Percentiles rank a stretch among this genome's conserved stretches.
Conservation (phyloP, 2,888 invertebrate species). For the Automeris io region DNA sequence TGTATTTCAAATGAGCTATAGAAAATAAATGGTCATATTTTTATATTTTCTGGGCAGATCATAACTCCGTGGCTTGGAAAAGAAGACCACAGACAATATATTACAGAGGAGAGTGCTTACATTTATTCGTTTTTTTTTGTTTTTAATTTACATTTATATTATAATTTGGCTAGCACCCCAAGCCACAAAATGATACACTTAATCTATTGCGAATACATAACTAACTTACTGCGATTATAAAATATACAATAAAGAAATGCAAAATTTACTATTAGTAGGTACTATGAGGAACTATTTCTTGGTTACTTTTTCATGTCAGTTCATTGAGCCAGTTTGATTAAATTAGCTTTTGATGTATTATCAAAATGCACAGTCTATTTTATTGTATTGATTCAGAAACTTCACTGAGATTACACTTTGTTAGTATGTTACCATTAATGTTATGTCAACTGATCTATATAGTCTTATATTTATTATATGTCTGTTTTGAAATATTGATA, state of each 20-base stretch:
- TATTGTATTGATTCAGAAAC: constrained; percentile 42
- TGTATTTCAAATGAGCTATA: neutral
- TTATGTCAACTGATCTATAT: constrained; percentile 25
- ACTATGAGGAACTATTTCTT: constrained; percentile 76
- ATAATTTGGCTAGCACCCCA: neutral
- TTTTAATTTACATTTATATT: neutral
- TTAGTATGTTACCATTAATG: constrained; percentile 27
- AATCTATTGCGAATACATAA: constrained; percentile 56
- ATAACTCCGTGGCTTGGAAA: constrained; percentile 2
- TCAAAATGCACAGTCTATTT: constrained; percentile 69
- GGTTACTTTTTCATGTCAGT: constrained; percentile 56
- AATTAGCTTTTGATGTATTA: constrained; percentile 64
- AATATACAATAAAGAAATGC: constrained; percentile 68
- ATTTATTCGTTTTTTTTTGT: neutral
- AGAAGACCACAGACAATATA: neutral
- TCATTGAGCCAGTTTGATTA: constrained; percentile 40
- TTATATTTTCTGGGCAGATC: constrained; percentile 5
- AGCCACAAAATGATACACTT: constrained; percentile 23
- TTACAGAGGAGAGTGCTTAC: neutral
- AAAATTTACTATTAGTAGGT: constrained; percentile 75
- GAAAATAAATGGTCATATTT: neutral
- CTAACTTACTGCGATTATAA: constrained; percentile 68
- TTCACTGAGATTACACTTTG: constrained; percentile 52
- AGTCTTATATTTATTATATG: too few species aligned
- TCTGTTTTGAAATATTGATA: constrained; percentile 36